Percentiles rank a stretch among this genome's conserved stretches.
Conservation (phyloP, 2,113 vertebrate genomes). For the Pomatostomus ruficeps region DNA sequence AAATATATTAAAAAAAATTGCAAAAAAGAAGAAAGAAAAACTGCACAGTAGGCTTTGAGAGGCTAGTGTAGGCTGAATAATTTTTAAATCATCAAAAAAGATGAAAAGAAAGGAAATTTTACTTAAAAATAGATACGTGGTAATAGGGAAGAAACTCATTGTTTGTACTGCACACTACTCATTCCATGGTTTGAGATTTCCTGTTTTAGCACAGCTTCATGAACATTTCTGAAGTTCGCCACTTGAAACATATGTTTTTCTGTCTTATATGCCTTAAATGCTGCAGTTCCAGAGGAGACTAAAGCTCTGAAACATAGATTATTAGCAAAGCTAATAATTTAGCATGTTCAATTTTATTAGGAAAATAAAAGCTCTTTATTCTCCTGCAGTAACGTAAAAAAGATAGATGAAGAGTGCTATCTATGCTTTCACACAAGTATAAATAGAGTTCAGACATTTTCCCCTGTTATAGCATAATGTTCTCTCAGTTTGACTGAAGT, state of each 20-base stretch:
- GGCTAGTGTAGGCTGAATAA: not conserved
- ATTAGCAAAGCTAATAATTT: not conserved
- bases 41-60: not conserved
- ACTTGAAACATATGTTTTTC: not conserved
- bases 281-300: not conserved
- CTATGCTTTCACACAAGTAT: not conserved
- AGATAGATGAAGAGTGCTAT: not conserved
- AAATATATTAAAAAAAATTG: not conserved
- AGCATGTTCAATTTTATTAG: not conserved
- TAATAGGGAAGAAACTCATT: not conserved
- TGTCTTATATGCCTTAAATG: not conserved
- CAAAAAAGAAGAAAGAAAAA: rapidly evolving
- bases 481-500: not conserved
- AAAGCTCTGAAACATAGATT: not conserved
- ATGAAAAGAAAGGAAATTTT: not conserved
- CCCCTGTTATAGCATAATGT: not conserved
- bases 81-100: not conserved
- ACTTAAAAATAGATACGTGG: not conserved
- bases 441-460: not conserved
- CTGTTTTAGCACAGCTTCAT: not conserved
- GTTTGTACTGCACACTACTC: not conserved
- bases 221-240: not conserved
- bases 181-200: not conserved
- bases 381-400: not conserved
- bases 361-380: not conserved